Evolutionary conservation across 2,888 invertebrate genomes (phyloP), one percentile per base, ranked within the genome.

Genomic region (Tipula unca): DNA sequence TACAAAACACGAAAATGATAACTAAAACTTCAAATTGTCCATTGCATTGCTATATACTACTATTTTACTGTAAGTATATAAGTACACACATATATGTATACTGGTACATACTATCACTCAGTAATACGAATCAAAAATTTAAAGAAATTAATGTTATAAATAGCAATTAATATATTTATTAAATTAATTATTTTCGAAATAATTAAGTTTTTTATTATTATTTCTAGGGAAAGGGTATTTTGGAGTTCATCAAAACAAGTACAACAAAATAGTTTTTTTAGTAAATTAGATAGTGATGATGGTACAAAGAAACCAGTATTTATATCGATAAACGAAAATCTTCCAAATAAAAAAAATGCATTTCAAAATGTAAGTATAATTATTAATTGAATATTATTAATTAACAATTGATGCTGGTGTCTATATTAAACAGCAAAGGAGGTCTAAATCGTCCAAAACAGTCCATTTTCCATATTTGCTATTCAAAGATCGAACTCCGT

Each of bases 271-370:
- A 83, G 17, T 83, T 32, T 32, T 83, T 83, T 32, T 83, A 83
- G 32, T 83, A 83, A 83, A 83, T 83, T 83, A 83, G 83, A 83
- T 32, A 35, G 35, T 83, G 83, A 35, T 83, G 32, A 83, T 83
- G 83, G 35, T 83, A 29, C 83, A 83, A 83, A 83, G 3, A 83
- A 83, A 0, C 83, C 83, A 83, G 83, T 69, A 25, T 69, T 69
- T 69, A 69, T 25, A 69, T 69, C 69, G 13, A 25, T 69, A 69
- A 69, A 69, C 20, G 69, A 69, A 25, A 69, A 10, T 25, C 69
- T 69, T 69, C 25, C 69, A 69, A 69, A 69, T 69, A 69, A 10
- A 25, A 69, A 25, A 20, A 17, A 48, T 48, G 48, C n/a, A 48
- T 6, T 48, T 17, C 3, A 17, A 17, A 25, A 25, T 69, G 69